Percentiles rank a stretch among this genome's conserved stretches.
These are phyloP conservation scores for Eumacrocentrus americanus DNA, from an alignment of 2,888 invertebrate species.

Conservation along the genomic window DNA sequence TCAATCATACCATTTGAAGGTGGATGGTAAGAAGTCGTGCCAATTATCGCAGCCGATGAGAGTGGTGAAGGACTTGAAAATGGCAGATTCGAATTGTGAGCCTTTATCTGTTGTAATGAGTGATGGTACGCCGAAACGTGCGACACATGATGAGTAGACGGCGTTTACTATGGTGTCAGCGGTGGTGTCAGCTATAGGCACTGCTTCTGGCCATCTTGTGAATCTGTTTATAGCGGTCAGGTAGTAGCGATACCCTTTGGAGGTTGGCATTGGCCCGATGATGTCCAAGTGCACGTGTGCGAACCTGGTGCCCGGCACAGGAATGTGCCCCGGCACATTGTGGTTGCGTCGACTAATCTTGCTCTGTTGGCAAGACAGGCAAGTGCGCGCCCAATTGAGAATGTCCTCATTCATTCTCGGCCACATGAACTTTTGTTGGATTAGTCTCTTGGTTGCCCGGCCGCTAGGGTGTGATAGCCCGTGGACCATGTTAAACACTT, in stretches of 20 bases:
- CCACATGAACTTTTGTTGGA: conserved; percentile 43
- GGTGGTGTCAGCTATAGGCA: conserved; percentile 34
- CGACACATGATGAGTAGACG: conserved; percentile 43
- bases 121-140: conserved; percentile 44
- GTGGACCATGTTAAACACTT: conserved; percentile 34
- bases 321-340: conserved; percentile 36
- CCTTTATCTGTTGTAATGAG: conserved; percentile 48
- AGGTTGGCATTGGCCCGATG: conserved; percentile 46
- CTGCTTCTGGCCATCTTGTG: conserved; percentile 42
- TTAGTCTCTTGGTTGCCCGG: conserved; percentile 33
- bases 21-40: conserved; percentile 42
- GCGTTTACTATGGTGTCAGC: conserved; percentile 29
- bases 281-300: conserved; percentile 51
- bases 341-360: conserved; percentile 44
- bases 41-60: conserved; percentile 30
- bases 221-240: conserved; percentile 51
- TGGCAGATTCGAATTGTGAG: conserved; percentile 39
- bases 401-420: conserved; percentile 44
- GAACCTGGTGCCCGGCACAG: conserved; percentile 43
- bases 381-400: conserved; percentile 44
- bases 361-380: conserved; percentile 47
- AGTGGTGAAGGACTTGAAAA: conserved; percentile 35
- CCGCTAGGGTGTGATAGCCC: conserved; percentile 37
- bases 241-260: conserved; percentile 46
- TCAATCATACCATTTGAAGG: conserved; percentile 42